Evolutionary conservation across 2,888 invertebrate genomes (phyloP), one percentile per base, ranked within the genome.

Genomic region (Drosophila borborema): DNA sequence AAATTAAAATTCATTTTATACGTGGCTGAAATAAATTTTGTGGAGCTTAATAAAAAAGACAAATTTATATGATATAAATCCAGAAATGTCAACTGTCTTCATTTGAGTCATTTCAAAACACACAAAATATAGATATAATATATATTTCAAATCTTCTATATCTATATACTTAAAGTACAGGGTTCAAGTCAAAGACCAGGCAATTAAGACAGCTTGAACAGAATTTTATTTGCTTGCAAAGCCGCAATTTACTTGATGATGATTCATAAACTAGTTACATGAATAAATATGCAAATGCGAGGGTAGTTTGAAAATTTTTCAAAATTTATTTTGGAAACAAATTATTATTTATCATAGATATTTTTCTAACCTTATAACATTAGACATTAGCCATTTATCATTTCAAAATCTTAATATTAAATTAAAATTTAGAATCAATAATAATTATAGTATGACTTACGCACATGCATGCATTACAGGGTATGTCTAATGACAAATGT

Each of bases 241-340:
- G 49, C 49, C n/a, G 31, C 34, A 18, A 18, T 34, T 51, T 12
- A 28, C 23, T 46, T 16, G 16, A 34, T 51, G 34, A 49, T 49
- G 49, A 51, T 51, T 51, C 49, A 51, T 51, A 51, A 51, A 51
- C 34, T 51, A 18, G 49, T 34, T 51, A 18, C 31, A 34, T 12
- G n/a, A n/a, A 49, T 31, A 48, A 31, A 48, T 49, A 10, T 31
- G 31, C 10, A 31, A 49, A 12, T 34, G 31, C 31, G 49, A 51
- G 18, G 31, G 49, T 0, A 18, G 31, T 18, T 18, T 0, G 6
- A 34, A 18, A 49, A 31, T 0, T 12, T 12, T 8, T 0, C 6
- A 6, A 31, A 7, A 31, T 31, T 16, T 10, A 16, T 1, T 40
- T 16, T 40, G 8, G 36, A 36, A 36, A 36, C 9, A 10, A 36